A percentile compares a stretch with the other conserved stretches of the same genome.
These are phyloP conservation scores for Hedya salicella DNA, from an alignment of 2,888 invertebrate genomes.

Conservation along the genomic window DNA sequence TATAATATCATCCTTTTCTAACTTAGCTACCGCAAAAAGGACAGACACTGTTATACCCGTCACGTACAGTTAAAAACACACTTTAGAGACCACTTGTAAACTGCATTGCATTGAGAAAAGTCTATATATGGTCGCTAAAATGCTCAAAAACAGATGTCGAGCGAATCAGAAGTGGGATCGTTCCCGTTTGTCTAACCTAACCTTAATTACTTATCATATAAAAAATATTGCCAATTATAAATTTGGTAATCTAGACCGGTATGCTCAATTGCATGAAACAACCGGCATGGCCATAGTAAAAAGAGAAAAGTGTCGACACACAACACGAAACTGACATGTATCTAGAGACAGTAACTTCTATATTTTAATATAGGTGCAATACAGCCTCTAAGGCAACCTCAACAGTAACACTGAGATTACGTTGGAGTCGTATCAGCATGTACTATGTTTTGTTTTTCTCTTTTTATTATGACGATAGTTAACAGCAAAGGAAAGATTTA, in stretches of 20 bases:
- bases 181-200: conserved; percentile 27
- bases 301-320: neutral
- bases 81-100: conserved; percentile 1
- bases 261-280: conserved; percentile 8
- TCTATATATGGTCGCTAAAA: neutral
- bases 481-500: conserved; percentile 58
- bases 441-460: neutral
- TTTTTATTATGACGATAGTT: conserved; percentile 15
- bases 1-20: neutral
- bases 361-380: no score
- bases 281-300: conserved; percentile 19
- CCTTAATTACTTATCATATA: conserved; percentile 38
- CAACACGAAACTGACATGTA: neutral
- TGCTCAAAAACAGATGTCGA: conserved; percentile 11
- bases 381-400: neutral
- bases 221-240: conserved; percentile 43
- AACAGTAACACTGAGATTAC: conserved; percentile 7
- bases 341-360: neutral
- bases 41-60: neutral
- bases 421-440: neutral
- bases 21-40: conserved; percentile 1
- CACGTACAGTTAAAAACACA: neutral
- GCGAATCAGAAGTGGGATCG: conserved; percentile 37
- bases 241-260: conserved; percentile 54
- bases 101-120: neutral